Conservation (phyloP, 2,888 invertebrate species). For the Sepiola atlantica region DNA sequence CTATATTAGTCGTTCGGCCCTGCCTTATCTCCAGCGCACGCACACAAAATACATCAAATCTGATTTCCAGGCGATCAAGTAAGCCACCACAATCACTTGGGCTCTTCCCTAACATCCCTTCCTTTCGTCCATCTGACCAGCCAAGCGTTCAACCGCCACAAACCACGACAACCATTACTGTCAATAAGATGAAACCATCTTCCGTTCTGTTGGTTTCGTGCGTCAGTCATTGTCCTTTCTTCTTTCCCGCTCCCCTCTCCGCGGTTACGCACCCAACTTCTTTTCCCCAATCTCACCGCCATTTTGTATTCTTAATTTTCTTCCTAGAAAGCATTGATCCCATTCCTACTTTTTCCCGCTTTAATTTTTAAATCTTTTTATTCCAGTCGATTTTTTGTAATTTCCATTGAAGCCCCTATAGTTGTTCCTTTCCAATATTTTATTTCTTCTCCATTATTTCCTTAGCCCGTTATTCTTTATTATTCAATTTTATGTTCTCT, state of each 20-base stretch:
- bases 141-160: conserved; percentile 32
- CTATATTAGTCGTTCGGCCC: conserved; percentile 1
- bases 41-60: conserved; percentile 32
- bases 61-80: conserved; percentile 21
- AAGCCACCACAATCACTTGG: conserved; percentile 32
- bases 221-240: not conserved
- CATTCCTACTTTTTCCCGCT: not conserved
- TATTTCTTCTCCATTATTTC: not conserved
- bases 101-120: conserved; percentile 13
- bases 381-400: conserved; percentile 6
- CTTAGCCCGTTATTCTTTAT: too few relatives aligned
- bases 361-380: not conserved
- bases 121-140: not conserved
- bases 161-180: conserved; percentile 32
- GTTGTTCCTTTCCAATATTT: not conserved
- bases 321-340: conserved; percentile 1
- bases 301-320: conserved; percentile 32
- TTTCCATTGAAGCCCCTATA: not conserved
- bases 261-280: not conserved
- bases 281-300: not conserved
- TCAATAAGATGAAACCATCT: conserved; percentile 32
- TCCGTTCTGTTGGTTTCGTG: conserved; percentile 10
- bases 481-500: not conserved
- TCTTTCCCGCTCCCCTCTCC: not conserved
- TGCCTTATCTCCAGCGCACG: conserved; percentile 32